Conservation (phyloP, 2,888 invertebrate species). For the Cistogaster globosa region DNA sequence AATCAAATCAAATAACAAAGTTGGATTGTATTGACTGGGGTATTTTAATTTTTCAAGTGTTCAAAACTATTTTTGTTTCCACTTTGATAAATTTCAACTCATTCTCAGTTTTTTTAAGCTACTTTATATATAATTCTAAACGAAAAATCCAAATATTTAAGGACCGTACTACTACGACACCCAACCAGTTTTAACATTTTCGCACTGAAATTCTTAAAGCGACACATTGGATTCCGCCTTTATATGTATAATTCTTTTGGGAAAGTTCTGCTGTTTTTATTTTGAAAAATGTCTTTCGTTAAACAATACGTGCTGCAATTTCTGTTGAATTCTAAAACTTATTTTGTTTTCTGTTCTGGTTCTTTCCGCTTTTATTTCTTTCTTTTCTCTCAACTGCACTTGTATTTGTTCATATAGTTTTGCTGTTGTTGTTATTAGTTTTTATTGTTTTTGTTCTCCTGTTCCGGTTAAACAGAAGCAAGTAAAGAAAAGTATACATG, state of each 20-base stretch:
- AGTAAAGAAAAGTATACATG: not conserved
- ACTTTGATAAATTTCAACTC: too few species aligned
- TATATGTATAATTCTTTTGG: not conserved
- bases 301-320: slow-evolving; percentile 63
- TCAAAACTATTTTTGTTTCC: too few species aligned
- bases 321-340: slow-evolving; percentile 54
- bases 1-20: too few species aligned
- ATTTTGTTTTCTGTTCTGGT: slow-evolving; percentile 41
- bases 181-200: too few species aligned
- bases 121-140: too few species aligned
- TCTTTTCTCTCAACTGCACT: slow-evolving; percentile 36
- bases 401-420: slow-evolving; percentile 37
- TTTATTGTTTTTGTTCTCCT: not conserved
- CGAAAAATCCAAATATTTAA: too few species aligned
- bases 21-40: too few species aligned
- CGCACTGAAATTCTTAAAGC: too few species aligned
- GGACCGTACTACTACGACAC: too few species aligned
- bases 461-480: not conserved
- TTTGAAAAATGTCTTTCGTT: slow-evolving; percentile 28
- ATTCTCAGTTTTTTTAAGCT: too few species aligned
- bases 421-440: not conserved
- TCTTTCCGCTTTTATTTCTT: slow-evolving; percentile 31
- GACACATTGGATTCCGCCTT: too few species aligned
- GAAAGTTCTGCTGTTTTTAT: not conserved
- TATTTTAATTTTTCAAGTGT: too few species aligned